Evolutionary conservation across 2,888 invertebrate genomes (phyloP).

Genomic region (Cerceris ruficornis): DNA sequence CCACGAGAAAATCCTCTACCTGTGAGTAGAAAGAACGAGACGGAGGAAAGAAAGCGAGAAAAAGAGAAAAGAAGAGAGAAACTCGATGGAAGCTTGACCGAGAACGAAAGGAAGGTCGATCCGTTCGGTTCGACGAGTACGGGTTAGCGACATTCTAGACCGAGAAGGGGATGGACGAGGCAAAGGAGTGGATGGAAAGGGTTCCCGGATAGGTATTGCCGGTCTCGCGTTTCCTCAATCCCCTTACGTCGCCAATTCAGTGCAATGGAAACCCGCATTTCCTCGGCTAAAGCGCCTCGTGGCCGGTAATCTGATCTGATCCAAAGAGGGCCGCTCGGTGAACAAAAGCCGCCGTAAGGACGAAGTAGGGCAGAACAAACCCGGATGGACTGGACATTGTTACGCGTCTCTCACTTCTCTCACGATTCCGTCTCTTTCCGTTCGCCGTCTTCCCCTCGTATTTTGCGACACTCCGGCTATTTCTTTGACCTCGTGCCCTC

Average conservation of each 20-base stretch:
- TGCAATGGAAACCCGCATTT: slow-evolving; percentile 75
- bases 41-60: too few relatives aligned
- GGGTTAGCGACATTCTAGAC: slow-evolving; percentile 8
- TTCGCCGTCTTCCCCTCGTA: slow-evolving; percentile 4
- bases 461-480: slow-evolving; percentile 20
- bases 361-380: slow-evolving; percentile 73
- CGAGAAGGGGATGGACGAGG: slow-evolving; percentile 7
- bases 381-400: slow-evolving; percentile 73
- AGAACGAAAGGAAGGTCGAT: slow-evolving; percentile 12
- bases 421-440: neutral
- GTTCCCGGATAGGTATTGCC: slow-evolving; percentile 40
- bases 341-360: slow-evolving; percentile 73
- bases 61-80: neutral
- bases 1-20: neutral
- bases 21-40: too few relatives aligned
- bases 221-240: slow-evolving; percentile 61
- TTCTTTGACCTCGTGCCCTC: slow-evolving; percentile 25
- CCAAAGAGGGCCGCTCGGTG: slow-evolving; percentile 65
- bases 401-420: slow-evolving; percentile 56
- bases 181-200: slow-evolving; percentile 24
- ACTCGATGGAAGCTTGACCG: slow-evolving; percentile 20
- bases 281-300: slow-evolving; percentile 67
- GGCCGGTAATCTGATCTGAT: slow-evolving; percentile 76
- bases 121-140: neutral
- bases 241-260: slow-evolving; percentile 72